phyloP scores from a whole-genome alignment of 2,888 invertebrate genomes.

The Eremobia ochroleuca region DNA sequence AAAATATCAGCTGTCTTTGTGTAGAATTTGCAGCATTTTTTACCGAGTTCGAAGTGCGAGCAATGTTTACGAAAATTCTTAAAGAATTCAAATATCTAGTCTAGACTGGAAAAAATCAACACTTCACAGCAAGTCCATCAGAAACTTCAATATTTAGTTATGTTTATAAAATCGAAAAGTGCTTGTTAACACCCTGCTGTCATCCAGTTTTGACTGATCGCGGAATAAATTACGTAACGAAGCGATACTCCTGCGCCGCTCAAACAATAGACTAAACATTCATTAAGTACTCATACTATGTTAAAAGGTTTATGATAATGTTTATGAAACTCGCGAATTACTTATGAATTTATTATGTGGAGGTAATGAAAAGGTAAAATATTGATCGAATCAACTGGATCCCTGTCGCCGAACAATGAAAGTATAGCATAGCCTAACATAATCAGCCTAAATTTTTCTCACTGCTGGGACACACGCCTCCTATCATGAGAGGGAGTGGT shows the following conservation, averaged over 20 bases:
- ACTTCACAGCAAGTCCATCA: slow-evolving; percentile 21
- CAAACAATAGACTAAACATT: slow-evolving; percentile 81
- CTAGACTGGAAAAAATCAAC: slow-evolving; percentile 25
- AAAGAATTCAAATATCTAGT: slow-evolving; percentile 5
- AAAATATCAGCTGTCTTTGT: neutral
- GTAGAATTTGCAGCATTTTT: neutral
- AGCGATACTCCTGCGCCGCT: slow-evolving; percentile 64
- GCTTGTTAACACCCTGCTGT: slow-evolving; percentile 50
- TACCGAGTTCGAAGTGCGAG: neutral
- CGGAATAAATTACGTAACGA: slow-evolving; percentile 55
- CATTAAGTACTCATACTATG: slow-evolving; percentile 65
- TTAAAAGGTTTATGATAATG: slow-evolving; percentile 66
- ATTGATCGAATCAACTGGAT: slow-evolving; percentile 17
- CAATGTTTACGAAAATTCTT: slow-evolving; percentile 20
- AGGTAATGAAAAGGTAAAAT: slow-evolving; percentile 2
- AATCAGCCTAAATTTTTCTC: too few relatives aligned
- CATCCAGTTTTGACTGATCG: slow-evolving; percentile 56
- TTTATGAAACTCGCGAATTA: slow-evolving; percentile 38
- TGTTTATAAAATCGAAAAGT: slow-evolving; percentile 48
- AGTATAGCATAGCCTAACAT: neutral
- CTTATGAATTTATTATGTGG: slow-evolving; percentile 36
- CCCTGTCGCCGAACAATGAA: neutral
- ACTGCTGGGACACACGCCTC: too few relatives aligned
- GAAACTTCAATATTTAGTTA: slow-evolving; percentile 51
- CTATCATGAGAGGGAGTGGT: too few relatives aligned